Percentiles rank a stretch among this genome's conserved stretches.
Conservation (phyloP, 1,140 invertebrate species). For the Belonocnema kinseyi region DNA sequence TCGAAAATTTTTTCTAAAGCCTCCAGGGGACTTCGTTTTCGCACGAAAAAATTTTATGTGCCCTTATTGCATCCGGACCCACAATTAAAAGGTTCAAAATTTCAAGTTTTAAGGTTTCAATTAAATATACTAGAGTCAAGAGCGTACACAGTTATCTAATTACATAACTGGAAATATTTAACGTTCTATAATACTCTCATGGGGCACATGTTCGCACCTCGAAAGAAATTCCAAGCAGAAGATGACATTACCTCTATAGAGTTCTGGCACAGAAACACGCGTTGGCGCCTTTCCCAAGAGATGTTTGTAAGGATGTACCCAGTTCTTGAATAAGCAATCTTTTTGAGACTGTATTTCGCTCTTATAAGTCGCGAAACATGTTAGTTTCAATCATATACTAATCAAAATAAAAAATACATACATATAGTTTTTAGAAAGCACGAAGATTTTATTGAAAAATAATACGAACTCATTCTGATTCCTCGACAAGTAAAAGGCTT, state of each 20-base stretch:
- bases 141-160: not conserved
- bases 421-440: no score
- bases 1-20: no score
- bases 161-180: constrained; percentile 12
- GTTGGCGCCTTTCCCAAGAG: constrained; percentile 29
- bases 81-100: not conserved
- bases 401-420: no score
- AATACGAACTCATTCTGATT: no score
- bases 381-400: no score
- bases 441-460: no score
- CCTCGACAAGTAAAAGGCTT: no score
- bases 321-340: constrained; percentile 25
- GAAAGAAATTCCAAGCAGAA: constrained; percentile 28
- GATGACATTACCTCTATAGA: constrained; percentile 17
- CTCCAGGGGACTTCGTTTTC: no score
- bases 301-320: constrained; percentile 20
- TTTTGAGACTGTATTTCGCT: not conserved
- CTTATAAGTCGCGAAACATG: no score
- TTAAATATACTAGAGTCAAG: not conserved
- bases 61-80: no score
- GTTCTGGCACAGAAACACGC: constrained; percentile 17
- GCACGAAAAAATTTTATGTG: no score
- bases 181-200: constrained; percentile 24
- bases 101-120: not conserved
- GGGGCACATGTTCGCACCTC: constrained; percentile 21